Conservation (phyloP, 2,888 invertebrate species). For the Microctonus hyperodae region DNA sequence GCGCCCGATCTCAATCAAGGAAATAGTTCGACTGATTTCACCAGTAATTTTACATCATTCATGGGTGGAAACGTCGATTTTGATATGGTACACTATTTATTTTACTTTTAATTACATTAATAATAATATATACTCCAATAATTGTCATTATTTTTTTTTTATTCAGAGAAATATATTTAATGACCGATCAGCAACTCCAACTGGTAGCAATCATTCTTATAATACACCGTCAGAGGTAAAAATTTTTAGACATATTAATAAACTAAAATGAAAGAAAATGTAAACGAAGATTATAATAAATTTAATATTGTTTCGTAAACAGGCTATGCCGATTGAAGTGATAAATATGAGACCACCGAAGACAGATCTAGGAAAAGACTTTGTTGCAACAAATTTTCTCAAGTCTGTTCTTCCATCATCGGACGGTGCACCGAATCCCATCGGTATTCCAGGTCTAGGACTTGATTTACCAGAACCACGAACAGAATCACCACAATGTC, state of each 20-base stretch:
- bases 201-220: conserved; percentile 51
- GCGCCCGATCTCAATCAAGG: conserved; percentile 50
- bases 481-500: conserved; percentile 48
- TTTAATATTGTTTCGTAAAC: conserved; percentile 19
- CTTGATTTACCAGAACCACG: conserved; percentile 50
- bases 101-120: neutral
- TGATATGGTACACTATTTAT: conserved; percentile 58
- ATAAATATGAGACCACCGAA: conserved; percentile 66
- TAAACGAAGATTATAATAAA: neutral
- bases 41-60: conserved; percentile 72
- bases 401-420: conserved; percentile 66
- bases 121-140: neutral
- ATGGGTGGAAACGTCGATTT: conserved; percentile 72
- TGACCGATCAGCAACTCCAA: conserved; percentile 53
- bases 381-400: conserved; percentile 68
- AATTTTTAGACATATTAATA: neutral
- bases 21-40: conserved; percentile 54
- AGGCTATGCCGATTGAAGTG: conserved; percentile 68
- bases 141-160: conserved; percentile 13
- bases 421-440: conserved; percentile 49
- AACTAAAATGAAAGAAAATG: neutral
- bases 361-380: conserved; percentile 49
- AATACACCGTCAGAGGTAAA: conserved; percentile 57
- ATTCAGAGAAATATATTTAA: conserved; percentile 60
- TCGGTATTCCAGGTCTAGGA: conserved; percentile 59